Conservation (phyloP, 2,888 invertebrate species). For the Euphydryas editha region DNA sequence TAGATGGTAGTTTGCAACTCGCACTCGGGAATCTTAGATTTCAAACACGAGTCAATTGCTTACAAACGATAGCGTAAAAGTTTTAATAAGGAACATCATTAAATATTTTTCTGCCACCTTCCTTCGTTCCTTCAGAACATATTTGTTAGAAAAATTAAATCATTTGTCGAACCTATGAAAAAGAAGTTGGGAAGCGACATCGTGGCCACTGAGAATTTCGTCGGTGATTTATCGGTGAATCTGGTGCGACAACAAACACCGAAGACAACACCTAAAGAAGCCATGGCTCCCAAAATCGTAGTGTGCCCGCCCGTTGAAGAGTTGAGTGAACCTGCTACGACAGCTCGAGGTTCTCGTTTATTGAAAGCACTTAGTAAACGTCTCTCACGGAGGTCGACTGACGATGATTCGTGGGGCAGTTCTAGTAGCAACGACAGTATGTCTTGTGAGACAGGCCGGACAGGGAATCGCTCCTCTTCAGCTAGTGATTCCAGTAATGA, state of each 20-base stretch:
- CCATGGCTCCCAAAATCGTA: constrained; percentile 74
- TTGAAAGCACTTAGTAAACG: constrained; percentile 86
- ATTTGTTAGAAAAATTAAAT: constrained; percentile 47
- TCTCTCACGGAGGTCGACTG: constrained; percentile 80
- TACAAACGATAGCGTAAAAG: constrained; percentile 61
- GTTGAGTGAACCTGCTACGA: constrained; percentile 82
- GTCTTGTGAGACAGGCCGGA: constrained; percentile 66
- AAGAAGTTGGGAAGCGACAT: constrained; percentile 66
- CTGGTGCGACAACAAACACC: constrained; percentile 51
- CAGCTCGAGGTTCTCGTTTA: constrained; percentile 84
- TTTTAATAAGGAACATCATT: constrained; percentile 56
- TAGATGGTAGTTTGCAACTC: constrained; percentile 63
- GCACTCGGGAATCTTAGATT: constrained; percentile 51
- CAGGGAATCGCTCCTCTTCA: constrained; percentile 76
- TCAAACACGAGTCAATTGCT: constrained; percentile 51
- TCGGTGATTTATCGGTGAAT: constrained; percentile 63
- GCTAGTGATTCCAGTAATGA: constrained; percentile 86
- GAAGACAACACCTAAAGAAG: constrained; percentile 62
- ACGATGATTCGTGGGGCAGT: constrained; percentile 72
- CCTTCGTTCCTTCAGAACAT: constrained; percentile 43
- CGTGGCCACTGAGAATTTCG: constrained; percentile 65
- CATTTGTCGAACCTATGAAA: constrained; percentile 68
- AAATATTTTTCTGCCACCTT: constrained; percentile 40
- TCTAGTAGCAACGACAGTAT: constrained; percentile 78
- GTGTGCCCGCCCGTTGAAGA: constrained; percentile 79